These are phyloP conservation scores for Pipistrellus nathusii DNA, from an alignment of 2,797 vertebrate species.

Conservation along the genomic window DNA sequence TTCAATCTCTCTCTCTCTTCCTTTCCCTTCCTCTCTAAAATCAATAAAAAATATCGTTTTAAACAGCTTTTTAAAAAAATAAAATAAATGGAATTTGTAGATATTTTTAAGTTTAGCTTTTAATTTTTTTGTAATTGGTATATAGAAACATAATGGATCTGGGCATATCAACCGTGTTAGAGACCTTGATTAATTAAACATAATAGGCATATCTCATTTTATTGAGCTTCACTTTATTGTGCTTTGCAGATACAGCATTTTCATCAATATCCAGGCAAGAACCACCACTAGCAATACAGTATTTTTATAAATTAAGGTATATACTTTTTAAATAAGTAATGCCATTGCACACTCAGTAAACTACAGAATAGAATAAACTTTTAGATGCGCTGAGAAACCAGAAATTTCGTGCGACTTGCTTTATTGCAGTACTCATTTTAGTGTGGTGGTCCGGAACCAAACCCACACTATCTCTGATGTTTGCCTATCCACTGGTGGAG, in stretches of 20 bases:
- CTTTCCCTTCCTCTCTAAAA: too few species aligned
- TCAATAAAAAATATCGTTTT: too few species aligned
- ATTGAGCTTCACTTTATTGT: not conserved
- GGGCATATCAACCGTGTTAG: not conserved
- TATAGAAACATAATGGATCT: not conserved
- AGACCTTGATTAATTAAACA: slow-evolving; percentile 47
- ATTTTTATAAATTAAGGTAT: not conserved
- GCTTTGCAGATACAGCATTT: not conserved
- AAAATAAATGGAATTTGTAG: not conserved
- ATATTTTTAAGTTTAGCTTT: slow-evolving; percentile 1
- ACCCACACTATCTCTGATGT: not conserved
- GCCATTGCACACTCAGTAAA: not conserved
- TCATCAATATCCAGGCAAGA: not conserved
- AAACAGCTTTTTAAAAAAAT: too few species aligned
- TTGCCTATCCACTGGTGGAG: not conserved
- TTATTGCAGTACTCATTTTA: not conserved
- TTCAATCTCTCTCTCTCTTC: too few species aligned
- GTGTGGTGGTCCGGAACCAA: not conserved
- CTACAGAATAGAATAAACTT: not conserved
- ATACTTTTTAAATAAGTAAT: not conserved
- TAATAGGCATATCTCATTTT: not conserved
- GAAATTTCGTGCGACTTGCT: not conserved
- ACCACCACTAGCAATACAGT: not conserved
- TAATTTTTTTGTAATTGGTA: not conserved
- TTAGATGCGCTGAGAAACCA: not conserved